phyloP scores from a whole-genome alignment of 92 coral and sea anemone species.

The Siderastrea radians region DNA sequence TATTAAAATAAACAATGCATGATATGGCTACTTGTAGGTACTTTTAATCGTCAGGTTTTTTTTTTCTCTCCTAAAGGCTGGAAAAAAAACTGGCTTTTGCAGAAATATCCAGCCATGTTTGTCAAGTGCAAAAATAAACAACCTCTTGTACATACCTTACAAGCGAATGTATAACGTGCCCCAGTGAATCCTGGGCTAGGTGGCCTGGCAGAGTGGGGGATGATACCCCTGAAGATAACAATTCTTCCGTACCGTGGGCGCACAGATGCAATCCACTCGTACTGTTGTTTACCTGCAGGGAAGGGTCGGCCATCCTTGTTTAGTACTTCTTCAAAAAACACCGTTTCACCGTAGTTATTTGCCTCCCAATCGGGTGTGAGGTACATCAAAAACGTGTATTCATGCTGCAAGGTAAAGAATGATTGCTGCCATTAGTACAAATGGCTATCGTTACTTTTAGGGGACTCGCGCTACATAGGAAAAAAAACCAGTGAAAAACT shows the following conservation, averaged over 20 bases:
- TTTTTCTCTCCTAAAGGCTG: neutral
- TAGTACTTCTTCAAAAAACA: slow-evolving; percentile 77
- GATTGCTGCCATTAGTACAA: neutral
- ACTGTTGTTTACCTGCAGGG: slow-evolving; percentile 83
- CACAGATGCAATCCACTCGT: slow-evolving; percentile 90
- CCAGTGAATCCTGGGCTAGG: slow-evolving; percentile 94
- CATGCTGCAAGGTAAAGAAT: slow-evolving; percentile 66
- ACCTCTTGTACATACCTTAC: slow-evolving; percentile 73
- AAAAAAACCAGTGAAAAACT: no score
- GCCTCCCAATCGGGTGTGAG: slow-evolving; percentile 94
- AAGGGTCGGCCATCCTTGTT: slow-evolving; percentile 69
- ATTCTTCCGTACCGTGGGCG: slow-evolving; percentile 95
- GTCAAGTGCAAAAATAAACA: neutral
- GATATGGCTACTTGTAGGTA: no score
- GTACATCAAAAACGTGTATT: slow-evolving; percentile 93
- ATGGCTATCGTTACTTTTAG: no score
- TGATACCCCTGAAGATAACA: slow-evolving; percentile 92
- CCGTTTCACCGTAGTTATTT: slow-evolving; percentile 94
- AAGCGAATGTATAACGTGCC: slow-evolving; percentile 95
- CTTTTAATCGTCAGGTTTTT: no score
- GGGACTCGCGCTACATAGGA: no score
- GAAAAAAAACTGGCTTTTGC: no score
- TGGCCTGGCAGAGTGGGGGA: slow-evolving; percentile 98
- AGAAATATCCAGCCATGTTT: neutral
- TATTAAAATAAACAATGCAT: no score